Percentiles rank a stretch among this genome's conserved stretches.
phyloP scores from a whole-genome alignment of 2,888 invertebrate genomes.

The Dermolepida albohirtum region DNA sequence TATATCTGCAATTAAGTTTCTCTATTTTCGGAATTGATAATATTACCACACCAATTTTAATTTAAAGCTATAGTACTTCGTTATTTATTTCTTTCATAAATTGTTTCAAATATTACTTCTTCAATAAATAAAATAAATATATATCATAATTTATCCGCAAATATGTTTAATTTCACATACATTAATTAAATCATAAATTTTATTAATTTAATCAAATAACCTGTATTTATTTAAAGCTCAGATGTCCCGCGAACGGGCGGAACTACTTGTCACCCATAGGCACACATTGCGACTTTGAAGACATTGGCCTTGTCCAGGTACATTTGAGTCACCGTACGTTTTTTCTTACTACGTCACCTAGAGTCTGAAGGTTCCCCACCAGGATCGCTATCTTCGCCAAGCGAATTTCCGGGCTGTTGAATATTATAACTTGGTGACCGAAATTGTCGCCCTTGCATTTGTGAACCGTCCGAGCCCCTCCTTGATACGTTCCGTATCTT shows the following conservation, averaged over 20 bases:
- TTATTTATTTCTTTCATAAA: too few relatives aligned
- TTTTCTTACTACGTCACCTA: constrained; percentile 68
- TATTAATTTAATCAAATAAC: constrained; percentile 2
- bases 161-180: background rate
- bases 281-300: constrained; percentile 61
- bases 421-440: constrained; percentile 70
- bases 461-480: constrained; percentile 71
- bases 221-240: constrained; percentile 37
- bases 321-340: constrained; percentile 53
- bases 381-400: constrained; percentile 70
- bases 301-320: constrained; percentile 60
- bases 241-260: constrained; percentile 43
- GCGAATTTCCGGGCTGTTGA: constrained; percentile 68
- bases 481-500: constrained; percentile 65
- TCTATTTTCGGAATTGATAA: too few relatives aligned
- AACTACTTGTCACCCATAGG: constrained; percentile 60
- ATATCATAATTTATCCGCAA: too few relatives aligned
- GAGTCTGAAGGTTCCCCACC: constrained; percentile 67
- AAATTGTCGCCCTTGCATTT: constrained; percentile 66
- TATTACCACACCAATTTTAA: too few relatives aligned
- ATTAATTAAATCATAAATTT: constrained; percentile 16
- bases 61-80: too few relatives aligned
- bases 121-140: too few relatives aligned
- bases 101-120: too few relatives aligned
- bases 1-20: too few relatives aligned